These are phyloP conservation scores for Xanthia togata DNA, from an alignment of 2,888 invertebrate genomes.

Conservation along the genomic window DNA sequence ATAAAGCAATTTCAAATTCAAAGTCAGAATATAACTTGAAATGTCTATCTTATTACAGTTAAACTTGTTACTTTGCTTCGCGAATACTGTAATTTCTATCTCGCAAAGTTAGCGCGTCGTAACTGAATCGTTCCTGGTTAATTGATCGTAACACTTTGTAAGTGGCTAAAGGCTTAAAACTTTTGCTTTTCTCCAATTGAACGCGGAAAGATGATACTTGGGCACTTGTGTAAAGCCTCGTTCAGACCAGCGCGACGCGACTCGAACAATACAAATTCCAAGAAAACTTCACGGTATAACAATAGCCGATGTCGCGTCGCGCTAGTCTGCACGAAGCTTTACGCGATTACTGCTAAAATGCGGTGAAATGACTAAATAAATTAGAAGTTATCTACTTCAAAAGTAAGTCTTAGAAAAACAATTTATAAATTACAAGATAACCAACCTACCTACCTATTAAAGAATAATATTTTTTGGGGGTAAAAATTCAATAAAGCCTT, in stretches of 20 bases:
- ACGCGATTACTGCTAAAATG: neutral
- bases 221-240: constrained; percentile 6
- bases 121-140: constrained; percentile 18
- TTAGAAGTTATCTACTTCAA: neutral
- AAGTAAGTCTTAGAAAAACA: neutral
- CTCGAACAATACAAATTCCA: no score
- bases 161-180: constrained; percentile 31
- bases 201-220: constrained; percentile 13
- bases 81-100: constrained; percentile 35
- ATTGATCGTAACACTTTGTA: constrained; percentile 37
- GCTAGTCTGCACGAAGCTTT: no score
- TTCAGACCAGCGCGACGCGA: no score
- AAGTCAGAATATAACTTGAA: constrained; percentile 4
- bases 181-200: constrained; percentile 25
- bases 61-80: constrained; percentile 29
- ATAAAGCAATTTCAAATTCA: neutral
- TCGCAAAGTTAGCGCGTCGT: constrained; percentile 41
- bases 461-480: neutral
- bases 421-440: constrained; percentile 9
- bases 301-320: no score
- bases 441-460: no score
- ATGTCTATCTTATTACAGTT: constrained; percentile 17
- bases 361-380: neutral
- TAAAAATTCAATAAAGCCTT: neutral
- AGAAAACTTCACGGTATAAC: no score